phyloP scores from a whole-genome alignment of 2,888 invertebrate species.

The Priocnemis perturbator region DNA sequence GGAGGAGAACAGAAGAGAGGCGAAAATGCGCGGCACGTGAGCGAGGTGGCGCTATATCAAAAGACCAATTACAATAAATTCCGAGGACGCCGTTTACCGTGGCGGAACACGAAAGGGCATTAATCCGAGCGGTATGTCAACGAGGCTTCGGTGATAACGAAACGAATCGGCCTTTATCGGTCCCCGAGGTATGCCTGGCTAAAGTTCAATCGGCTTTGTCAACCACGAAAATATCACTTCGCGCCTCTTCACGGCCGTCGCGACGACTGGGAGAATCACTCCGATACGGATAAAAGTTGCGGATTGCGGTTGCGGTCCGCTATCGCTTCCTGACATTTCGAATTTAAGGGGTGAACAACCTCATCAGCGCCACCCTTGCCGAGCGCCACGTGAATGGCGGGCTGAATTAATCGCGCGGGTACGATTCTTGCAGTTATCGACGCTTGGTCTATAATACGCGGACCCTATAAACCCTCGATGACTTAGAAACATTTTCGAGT shows the following conservation, averaged over 20 bases:
- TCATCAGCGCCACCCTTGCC: not conserved
- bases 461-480: no score
- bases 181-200: conserved; percentile 56
- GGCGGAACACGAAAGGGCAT: conserved; percentile 63
- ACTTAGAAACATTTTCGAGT: no score
- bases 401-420: no score
- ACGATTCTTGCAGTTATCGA: no score
- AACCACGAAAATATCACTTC: conserved; percentile 52
- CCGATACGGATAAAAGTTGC: conserved; percentile 13
- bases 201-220: conserved; percentile 61
- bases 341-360: conserved; percentile 20
- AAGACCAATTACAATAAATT: conserved; percentile 69
- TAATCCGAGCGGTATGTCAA: conserved; percentile 59
- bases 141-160: conserved; percentile 59
- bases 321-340: conserved; percentile 38
- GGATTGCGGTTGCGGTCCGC: conserved; percentile 2
- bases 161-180: conserved; percentile 66
- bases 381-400: no score
- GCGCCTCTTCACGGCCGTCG: conserved; percentile 5
- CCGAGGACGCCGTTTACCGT: conserved; percentile 62
- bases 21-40: conserved; percentile 52
- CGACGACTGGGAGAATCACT: conserved; percentile 27
- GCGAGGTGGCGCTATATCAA: conserved; percentile 58
- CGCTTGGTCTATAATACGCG: no score
- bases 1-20: conserved; percentile 24